Evolutionary conservation across 2,113 vertebrate genomes (phyloP), one percentile per base, ranked within the genome.

Genomic region (Scolopax mira): DNA sequence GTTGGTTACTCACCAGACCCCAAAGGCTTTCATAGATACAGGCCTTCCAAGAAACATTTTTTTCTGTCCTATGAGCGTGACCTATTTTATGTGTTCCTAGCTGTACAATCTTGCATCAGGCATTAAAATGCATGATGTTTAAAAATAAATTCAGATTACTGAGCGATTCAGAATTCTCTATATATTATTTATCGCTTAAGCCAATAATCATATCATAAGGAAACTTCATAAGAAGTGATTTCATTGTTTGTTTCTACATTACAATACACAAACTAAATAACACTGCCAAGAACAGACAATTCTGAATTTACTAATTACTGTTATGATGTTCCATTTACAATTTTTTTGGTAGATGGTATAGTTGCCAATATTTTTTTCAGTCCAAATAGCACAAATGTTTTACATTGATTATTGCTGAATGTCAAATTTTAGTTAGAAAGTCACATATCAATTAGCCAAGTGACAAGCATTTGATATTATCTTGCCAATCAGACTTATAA

Each of bases 61-160:
- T 79, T 79, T 75, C 9, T 81, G 49, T 81, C 42, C 21, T 69
- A 10, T 91, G 64, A 80, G 7, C 67, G 35, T 89, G 87, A 89
- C 81, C 74, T 95, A 82, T 49, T 93, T 95, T 91, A 54, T 77
- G 18, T 82, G 49, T 77, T 93, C 54, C 41, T 89, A 51, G 41
- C 30, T 58, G 54, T 82, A 54, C 41, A 41, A 0, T 48, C 73
- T 66, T 85, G 30, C 67, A 85, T 87, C 62, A 85, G 22, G 22
- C 66, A 89, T 91, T 96, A 94, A 93, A 96, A 94, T 95, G 58
- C 31, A 89, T 89, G 70, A 57, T 79, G 74, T 66, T 97, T 91
- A 89, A 91, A 96, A 94, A 91, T 88, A 1, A 85, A 85, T 91
- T 85, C 52, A 79, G 49, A 87, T 95, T 88, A 79, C 62, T 49